A percentile compares a stretch with the other conserved stretches of the same genome.
Evolutionary conservation across 2,113 vertebrate species (phyloP).

Genomic region (Brachyhypopomus occidentalis): DNA sequence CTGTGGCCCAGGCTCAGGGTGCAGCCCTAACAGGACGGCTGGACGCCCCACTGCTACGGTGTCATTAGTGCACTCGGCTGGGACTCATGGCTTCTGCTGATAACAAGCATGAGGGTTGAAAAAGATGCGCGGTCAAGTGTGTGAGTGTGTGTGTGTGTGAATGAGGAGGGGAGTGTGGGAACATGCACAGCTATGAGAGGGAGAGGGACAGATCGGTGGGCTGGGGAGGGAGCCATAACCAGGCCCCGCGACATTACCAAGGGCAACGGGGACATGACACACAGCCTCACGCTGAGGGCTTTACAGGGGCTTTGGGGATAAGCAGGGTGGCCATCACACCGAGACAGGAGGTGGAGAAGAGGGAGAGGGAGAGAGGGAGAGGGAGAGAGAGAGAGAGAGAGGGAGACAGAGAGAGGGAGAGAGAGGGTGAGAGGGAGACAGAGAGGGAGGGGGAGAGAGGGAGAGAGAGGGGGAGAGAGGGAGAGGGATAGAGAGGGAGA

Average conservation of each 20-base stretch:
- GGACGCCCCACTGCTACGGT: background rate
- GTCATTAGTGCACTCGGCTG: conserved; percentile 30
- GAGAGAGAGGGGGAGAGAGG: conserved; percentile 9
- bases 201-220: background rate
- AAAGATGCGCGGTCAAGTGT: conserved; percentile 33
- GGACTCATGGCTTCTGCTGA: conserved; percentile 28
- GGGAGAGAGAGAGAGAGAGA: no score
- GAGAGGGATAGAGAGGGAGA: background rate
- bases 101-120: conserved; percentile 15
- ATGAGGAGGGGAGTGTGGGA: conserved; percentile 37
- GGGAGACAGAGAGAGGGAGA: no score
- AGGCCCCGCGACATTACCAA: background rate
- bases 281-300: conserved; percentile 5
- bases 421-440: background rate
- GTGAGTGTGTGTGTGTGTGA: conserved; percentile 17
- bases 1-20: background rate
- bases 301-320: conserved; percentile 5
- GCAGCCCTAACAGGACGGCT: background rate
- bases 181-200: conserved; percentile 15
- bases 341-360: background rate
- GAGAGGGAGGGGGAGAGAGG: background rate
- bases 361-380: background rate
- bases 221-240: background rate
- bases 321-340: conserved; percentile 7
- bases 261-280: conserved; percentile 11